A percentile compares a stretch with the other conserved stretches of the same genome.
These are phyloP conservation scores for Saccopteryx bilineata DNA, from an alignment of 2,113 vertebrate genomes.

Conservation along the genomic window DNA sequence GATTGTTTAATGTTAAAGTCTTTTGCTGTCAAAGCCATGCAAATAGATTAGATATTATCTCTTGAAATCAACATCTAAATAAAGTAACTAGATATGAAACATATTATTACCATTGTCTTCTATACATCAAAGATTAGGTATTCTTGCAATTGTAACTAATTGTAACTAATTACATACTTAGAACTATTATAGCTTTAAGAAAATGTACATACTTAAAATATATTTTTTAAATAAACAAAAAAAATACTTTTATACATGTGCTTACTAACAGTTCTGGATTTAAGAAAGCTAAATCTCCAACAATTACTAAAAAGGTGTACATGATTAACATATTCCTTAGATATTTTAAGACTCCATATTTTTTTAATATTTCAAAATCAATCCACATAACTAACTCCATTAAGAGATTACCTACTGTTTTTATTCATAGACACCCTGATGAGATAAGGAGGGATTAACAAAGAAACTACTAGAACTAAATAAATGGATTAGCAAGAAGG, in stretches of 20 bases:
- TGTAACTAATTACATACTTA: not conserved
- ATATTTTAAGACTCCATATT: not conserved
- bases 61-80: conserved; percentile 45
- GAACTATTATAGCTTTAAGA: not conserved
- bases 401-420: not conserved
- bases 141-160: not conserved
- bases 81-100: not conserved
- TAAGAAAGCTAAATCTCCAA: not conserved
- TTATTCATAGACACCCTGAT: not conserved
- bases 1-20: conserved; percentile 74
- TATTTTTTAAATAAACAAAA: not conserved
- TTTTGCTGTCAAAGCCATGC: conserved; percentile 70
- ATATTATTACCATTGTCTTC: not conserved
- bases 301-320: not conserved
- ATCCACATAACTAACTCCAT: not conserved
- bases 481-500: not conserved
- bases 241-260: not conserved
- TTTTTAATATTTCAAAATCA: not conserved
- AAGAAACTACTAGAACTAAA: not conserved
- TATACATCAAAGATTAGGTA: not conserved
- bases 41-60: conserved; percentile 41
- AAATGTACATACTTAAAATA: not conserved
- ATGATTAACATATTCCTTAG: not conserved
- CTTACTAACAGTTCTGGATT: not conserved
- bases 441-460: not conserved